Evolutionary conservation across 1,140 invertebrate genomes (phyloP).

Genomic region (Wasmannia auropunctata): DNA sequence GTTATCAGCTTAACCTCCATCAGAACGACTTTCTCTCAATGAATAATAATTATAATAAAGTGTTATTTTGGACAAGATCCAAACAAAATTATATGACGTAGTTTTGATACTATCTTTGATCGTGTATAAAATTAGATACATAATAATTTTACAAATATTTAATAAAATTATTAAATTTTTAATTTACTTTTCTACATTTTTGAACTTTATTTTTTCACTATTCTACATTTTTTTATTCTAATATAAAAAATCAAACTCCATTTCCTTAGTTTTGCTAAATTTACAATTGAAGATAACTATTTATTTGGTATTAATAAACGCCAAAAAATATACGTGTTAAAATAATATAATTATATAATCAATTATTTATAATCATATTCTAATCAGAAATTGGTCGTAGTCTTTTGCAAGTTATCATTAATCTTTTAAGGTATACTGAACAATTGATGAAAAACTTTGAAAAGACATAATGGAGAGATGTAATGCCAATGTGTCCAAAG

Average conservation of each 20-base stretch:
- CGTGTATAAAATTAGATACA: not conserved
- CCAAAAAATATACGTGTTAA: not conserved
- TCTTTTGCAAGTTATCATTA: constrained; percentile 6
- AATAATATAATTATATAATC: not conserved
- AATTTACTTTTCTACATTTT: not conserved
- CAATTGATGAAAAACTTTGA: constrained; percentile 5
- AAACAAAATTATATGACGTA: not conserved
- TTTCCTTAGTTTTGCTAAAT: not conserved
- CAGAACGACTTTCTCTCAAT: not conserved
- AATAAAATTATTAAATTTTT: not conserved
- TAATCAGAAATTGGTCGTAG: constrained; percentile 9
- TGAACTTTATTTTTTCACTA: not conserved
- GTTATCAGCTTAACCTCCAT: not conserved
- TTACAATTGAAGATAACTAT: not conserved
- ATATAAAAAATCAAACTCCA: not conserved
- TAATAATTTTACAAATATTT: not conserved
- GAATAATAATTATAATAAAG: constrained; percentile 7
- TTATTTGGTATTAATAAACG: not conserved
- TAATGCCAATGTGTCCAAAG: not conserved
- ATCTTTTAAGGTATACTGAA: not conserved
- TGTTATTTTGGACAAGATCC: not conserved
- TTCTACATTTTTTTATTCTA: not conserved
- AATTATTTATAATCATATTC: not conserved
- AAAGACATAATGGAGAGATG: not conserved
- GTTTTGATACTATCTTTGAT: not conserved